Evolutionary conservation across 2,113 vertebrate genomes (phyloP).

Genomic region (Cryptotis parvus): DNA sequence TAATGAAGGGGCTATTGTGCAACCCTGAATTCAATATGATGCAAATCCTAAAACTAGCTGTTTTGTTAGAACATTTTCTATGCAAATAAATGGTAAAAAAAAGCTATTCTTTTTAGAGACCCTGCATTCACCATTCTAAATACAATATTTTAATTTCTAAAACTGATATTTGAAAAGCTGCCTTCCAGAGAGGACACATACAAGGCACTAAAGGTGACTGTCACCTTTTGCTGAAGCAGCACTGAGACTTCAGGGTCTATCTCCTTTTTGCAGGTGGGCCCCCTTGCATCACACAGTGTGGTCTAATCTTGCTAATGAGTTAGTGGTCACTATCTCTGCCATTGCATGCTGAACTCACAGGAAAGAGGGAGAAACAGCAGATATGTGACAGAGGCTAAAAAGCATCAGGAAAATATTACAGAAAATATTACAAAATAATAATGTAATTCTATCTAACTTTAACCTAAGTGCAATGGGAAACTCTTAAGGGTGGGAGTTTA

Average conservation of each 20-base stretch:
- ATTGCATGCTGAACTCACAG: neutral
- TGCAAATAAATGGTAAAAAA: conserved; percentile 19
- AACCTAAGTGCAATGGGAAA: neutral
- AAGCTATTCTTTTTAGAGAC: conserved; percentile 6
- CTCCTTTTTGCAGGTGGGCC: neutral
- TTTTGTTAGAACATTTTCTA: conserved; percentile 34
- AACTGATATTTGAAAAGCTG: conserved; percentile 34
- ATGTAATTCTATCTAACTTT: neutral
- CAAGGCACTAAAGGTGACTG: neutral
- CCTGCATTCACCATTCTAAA: conserved; percentile 16
- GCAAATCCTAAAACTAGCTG: conserved; percentile 37
- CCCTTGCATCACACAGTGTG: neutral
- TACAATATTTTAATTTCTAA: conserved; percentile 66
- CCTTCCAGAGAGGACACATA: neutral
- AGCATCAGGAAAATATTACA: neutral
- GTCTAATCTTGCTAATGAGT: conserved; percentile 41
- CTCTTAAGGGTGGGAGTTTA: neutral
- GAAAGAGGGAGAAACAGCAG: neutral
- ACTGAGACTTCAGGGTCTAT: neutral
- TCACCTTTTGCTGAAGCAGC: neutral
- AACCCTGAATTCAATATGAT: conserved; percentile 53
- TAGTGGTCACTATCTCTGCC: conserved; percentile 12
- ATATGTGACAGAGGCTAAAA: neutral
- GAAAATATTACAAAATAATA: neutral
- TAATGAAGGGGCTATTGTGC: neutral